Base-by-base conservation (phyloP, 2,797 vertebrate species). In the Bradypodion pumilum region DNA sequence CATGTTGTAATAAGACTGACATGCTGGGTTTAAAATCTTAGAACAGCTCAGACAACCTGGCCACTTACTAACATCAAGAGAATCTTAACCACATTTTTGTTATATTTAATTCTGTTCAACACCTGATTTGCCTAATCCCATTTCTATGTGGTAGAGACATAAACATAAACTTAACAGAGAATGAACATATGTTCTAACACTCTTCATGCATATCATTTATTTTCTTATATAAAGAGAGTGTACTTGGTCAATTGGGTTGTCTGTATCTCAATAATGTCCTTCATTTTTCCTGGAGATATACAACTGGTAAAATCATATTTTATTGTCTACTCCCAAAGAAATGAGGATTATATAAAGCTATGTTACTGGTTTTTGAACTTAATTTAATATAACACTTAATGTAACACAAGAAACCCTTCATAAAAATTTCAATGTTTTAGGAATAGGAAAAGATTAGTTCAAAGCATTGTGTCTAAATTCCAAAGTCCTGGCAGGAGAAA, bases 31-130 rank as follows among this genome's bases (percentile, higher is more conserved):
- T 87, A 80, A 70, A 89, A 79, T 4, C 80, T 69, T 78, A 86
- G 91, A 86, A 81, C 59, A 52, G 27, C 79, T 88, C 74, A 74
- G 72, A 80, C 65, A 88, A 66, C 46, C 27, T n/a, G 84, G 86
- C 91, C 92, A 93, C 92, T 90, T 92, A 92, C 88, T 85, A 88
- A 78, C 75, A 92, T 91, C 90, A 90, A 86, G 84, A 90, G 89
- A 77, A 95, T 91, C 62, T 37, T 32, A 52, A 56, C 78, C 44
- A 40, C 72, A 70, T 82, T 27, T 49, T 70, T n/a, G 65, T 87
- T 78, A 27, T 60, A 87, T 86, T 90, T 89, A 86, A 90, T 86
- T 81, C 80, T 59, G 82, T 91, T 89, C 83, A 85, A 90, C 87
- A 88, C 88, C 81, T 90, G 78, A 85, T 89, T 89, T 89, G 87